Evolutionary conservation across 2,888 invertebrate species (phyloP), one percentile per base, ranked within the genome.

Genomic region (Heliconius hortense): DNA sequence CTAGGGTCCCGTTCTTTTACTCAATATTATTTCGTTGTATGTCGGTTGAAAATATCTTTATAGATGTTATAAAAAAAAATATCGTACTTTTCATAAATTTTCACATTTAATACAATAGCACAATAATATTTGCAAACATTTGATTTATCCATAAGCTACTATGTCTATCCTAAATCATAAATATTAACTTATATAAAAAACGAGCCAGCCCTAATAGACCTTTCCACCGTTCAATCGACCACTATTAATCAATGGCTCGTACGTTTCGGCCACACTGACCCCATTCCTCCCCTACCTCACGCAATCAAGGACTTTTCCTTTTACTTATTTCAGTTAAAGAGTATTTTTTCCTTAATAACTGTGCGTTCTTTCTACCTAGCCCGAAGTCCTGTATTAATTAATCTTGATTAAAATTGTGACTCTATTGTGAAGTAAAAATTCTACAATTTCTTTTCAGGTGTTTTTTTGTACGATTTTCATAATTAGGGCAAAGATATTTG

Each of bases 221-320:
- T 69, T 71, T 63, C 62, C 35, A 53, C 73, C 43, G 60, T 73
- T 71, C 76, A 77, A 76, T 77, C 71, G 71, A 77, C 69, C 53
- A 72, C 74, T 70, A 79, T 79, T 78, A 78, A 79, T 80, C 79
- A 79, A 78, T 74, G 75, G 73, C 73, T 76, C 74, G 77, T 79
- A 78, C 76, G 72, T 76, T 79, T 76, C 76, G 78, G 43, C 78
- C 73, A 77, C 75, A 77, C 66, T 78, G 79, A 78, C 79, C 80
- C 72, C 75, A 74, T 78, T 78, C 71, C 76, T 72, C 72, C 71
- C 62, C 74, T 60, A 75, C 77, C 77, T 78, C 80, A 80, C 80
- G 79, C 79, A 78, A 76, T 75, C 76, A 78, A 80, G 78, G 79
- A 72, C 76, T 77, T 77, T 77, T 79, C 80, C 78, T 79, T 77